Percentiles rank a stretch among this genome's conserved stretches.
Conservation (phyloP, 2,113 vertebrate genomes). For the Calyptomena viridis region DNA sequence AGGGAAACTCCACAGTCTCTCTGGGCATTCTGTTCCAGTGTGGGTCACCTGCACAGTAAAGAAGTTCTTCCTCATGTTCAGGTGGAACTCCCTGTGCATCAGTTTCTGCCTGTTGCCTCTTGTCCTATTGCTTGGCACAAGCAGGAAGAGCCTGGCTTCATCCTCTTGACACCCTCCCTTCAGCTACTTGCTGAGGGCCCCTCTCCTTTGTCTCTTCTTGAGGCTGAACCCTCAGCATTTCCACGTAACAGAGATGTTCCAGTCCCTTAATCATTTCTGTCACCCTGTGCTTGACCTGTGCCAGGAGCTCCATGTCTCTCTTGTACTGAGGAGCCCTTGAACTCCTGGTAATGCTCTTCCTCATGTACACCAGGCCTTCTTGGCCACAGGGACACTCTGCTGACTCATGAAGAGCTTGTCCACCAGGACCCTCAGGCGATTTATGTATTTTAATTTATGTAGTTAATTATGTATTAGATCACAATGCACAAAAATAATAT, state of each 20-base stretch:
- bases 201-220: neutral
- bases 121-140: neutral
- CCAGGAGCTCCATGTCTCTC: neutral
- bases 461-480: neutral
- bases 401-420: neutral
- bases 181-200: neutral
- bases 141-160: neutral
- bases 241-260: neutral
- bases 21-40: neutral
- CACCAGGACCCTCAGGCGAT: neutral
- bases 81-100: neutral
- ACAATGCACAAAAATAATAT: neutral
- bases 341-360: neutral
- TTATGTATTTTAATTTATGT: neutral
- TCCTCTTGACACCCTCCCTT: neutral
- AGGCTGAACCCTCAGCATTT: neutral
- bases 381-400: neutral
- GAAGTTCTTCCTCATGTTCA: neutral
- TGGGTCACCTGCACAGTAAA: neutral
- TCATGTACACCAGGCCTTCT: neutral
- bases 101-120: neutral
- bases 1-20: neutral
- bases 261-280: rapidly evolving
- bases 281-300: neutral
- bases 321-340: neutral